Percentiles rank a stretch among this genome's conserved stretches.
These are phyloP conservation scores for Nomada lathburiana DNA, from an alignment of 2,888 invertebrate genomes.

Conservation along the genomic window DNA sequence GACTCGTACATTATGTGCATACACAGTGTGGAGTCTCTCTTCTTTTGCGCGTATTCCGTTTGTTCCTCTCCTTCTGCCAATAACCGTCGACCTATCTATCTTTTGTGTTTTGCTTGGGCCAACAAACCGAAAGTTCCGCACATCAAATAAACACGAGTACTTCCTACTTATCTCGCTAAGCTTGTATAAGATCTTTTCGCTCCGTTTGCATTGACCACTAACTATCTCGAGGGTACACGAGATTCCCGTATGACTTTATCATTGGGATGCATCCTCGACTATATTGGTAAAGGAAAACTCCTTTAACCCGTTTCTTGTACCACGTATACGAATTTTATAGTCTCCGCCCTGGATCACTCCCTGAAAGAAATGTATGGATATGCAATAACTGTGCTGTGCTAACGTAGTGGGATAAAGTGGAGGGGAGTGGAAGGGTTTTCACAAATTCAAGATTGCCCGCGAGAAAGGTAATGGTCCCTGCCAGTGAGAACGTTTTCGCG, in stretches of 20 bases:
- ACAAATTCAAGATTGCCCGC: constrained; percentile 1
- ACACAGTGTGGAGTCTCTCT: constrained; percentile 37
- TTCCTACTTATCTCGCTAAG: neutral
- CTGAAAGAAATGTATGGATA: neutral
- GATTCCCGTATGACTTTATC: neutral
- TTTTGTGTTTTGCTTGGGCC: constrained; percentile 19
- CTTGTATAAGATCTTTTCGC: neutral
- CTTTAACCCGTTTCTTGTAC: neutral
- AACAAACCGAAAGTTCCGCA: constrained; percentile 28
- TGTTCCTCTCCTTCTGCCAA: constrained; percentile 40
- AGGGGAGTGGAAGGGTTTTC: neutral
- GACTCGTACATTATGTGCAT: constrained; percentile 69
- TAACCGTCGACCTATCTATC: constrained; percentile 44
- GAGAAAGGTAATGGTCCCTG: constrained; percentile 7
- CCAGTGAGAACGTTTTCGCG: constrained; percentile 40
- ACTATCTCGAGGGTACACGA: neutral
- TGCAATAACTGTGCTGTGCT: neutral
- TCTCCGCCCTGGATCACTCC: neutral
- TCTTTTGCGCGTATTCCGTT: constrained; percentile 34
- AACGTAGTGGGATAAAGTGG: neutral
- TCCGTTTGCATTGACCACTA: neutral
- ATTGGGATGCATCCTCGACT: neutral
- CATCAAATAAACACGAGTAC: constrained; percentile 26
- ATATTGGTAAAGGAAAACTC: neutral
- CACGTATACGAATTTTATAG: neutral